Evolutionary conservation across 2,888 invertebrate species (phyloP).

Genomic region (Papilio demoleus): DNA sequence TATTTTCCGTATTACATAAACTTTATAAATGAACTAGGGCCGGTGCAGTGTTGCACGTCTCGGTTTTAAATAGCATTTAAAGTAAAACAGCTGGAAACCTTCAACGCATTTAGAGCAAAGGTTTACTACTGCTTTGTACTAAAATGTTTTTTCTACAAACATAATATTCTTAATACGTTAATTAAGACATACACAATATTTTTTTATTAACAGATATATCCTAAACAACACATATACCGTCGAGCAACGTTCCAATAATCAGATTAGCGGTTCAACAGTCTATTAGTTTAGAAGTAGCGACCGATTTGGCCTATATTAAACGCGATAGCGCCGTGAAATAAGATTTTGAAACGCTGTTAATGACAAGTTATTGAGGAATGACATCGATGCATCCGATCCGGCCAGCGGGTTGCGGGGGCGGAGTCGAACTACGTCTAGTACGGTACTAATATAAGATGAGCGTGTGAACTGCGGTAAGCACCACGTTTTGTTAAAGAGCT

Average conservation of each 20-base stretch:
- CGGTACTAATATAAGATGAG: slow-evolving; percentile 49
- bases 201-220: slow-evolving; percentile 47
- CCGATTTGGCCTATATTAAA: slow-evolving; percentile 42
- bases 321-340: slow-evolving; percentile 53
- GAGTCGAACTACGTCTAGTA: slow-evolving; percentile 58
- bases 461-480: slow-evolving; percentile 67
- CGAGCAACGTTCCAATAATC: slow-evolving; percentile 15
- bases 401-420: slow-evolving; percentile 62
- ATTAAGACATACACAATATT: slow-evolving; percentile 33
- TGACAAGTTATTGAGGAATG: slow-evolving; percentile 71
- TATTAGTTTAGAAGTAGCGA: slow-evolving; percentile 4
- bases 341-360: slow-evolving; percentile 68
- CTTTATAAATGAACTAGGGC: slow-evolving; percentile 44
- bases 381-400: slow-evolving; percentile 69
- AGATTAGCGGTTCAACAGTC: slow-evolving; percentile 14
- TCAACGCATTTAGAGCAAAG: slow-evolving; percentile 1
- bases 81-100: slow-evolving; percentile 28
- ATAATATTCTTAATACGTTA: slow-evolving; percentile 1
- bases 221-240: slow-evolving; percentile 44
- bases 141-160: slow-evolving; percentile 4
- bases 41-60: slow-evolving; percentile 45
- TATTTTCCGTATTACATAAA: slow-evolving; percentile 50
- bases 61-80: slow-evolving; percentile 21
- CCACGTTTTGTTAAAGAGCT: slow-evolving; percentile 74
- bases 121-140: slow-evolving; percentile 13